Conservation (phyloP, 2,113 vertebrate species). For the Tetrax tetrax region DNA sequence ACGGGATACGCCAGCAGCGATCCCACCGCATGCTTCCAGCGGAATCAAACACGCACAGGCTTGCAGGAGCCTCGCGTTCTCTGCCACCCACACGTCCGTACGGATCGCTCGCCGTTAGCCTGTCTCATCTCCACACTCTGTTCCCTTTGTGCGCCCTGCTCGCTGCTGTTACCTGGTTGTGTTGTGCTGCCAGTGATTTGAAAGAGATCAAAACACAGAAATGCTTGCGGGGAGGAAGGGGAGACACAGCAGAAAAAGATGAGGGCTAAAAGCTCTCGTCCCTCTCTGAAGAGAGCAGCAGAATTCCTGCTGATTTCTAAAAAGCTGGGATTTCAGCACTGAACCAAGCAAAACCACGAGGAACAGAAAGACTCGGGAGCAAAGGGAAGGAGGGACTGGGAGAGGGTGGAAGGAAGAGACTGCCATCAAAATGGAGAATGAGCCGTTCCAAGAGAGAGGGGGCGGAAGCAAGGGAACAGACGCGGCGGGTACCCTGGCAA, state of each 20-base stretch:
- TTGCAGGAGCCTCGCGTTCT: background rate
- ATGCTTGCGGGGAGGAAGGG: background rate
- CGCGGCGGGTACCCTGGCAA: background rate
- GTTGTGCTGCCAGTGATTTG: background rate
- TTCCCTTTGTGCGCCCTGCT: background rate
- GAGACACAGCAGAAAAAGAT: background rate
- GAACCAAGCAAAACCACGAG: background rate
- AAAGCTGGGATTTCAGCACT: background rate
- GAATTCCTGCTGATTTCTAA: background rate
- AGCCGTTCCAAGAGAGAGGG: background rate
- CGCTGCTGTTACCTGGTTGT: background rate
- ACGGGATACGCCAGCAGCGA: background rate
- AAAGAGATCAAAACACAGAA: background rate
- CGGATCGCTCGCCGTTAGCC: background rate
- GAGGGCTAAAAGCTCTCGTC: background rate
- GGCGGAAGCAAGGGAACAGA: background rate
- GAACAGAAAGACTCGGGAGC: background rate
- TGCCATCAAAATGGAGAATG: background rate
- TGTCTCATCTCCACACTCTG: background rate
- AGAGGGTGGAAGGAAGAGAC: background rate
- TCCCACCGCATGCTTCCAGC: background rate
- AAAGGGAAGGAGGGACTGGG: background rate
- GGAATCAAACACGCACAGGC: background rate
- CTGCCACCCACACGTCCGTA: background rate
- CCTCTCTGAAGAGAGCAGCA: too few relatives aligned